Conservation (phyloP, 2,113 vertebrate genomes). For the Python bivittatus region DNA sequence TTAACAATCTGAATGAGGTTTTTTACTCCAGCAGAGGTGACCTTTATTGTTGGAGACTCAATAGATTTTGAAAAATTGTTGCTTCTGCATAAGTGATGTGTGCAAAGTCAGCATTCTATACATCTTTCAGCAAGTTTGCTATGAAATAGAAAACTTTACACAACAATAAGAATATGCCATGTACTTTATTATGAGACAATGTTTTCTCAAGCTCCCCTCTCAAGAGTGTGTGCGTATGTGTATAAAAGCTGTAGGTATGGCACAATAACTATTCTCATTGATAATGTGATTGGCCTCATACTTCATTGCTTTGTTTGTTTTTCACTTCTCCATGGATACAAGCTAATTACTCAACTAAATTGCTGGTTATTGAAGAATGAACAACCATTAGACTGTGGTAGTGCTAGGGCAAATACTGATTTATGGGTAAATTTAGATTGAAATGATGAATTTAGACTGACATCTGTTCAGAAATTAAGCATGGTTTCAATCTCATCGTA, state of each 20-base stretch:
- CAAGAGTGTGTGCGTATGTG: not conserved
- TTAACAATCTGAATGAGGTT: not conserved
- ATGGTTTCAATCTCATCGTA: not conserved
- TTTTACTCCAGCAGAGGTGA: not conserved
- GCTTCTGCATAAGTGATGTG: not conserved
- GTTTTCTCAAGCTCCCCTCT: not conserved
- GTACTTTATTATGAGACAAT: conserved; percentile 8
- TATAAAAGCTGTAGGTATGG: conserved; percentile 2
- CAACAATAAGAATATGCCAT: conserved; percentile 5
- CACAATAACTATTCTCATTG: not conserved
- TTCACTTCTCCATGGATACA: not conserved
- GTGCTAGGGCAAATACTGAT: not conserved
- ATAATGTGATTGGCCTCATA: not conserved
- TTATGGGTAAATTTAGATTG: not conserved
- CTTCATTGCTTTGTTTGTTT: not conserved
- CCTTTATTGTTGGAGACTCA: not conserved
- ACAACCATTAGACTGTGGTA: not conserved
- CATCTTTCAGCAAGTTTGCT: not conserved
- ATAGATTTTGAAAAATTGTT: conserved; percentile 24
- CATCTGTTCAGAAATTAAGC: not conserved
- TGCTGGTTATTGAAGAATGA: not conserved
- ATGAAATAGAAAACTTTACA: not conserved
- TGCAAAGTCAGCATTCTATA: conserved; percentile 1
- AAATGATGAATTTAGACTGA: not conserved
- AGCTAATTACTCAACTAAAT: not conserved